These are phyloP conservation scores for fruit fly (Drosophila melanogaster) DNA, from an alignment of 1,140 invertebrate species.

Conservation along the genomic window DNA sequence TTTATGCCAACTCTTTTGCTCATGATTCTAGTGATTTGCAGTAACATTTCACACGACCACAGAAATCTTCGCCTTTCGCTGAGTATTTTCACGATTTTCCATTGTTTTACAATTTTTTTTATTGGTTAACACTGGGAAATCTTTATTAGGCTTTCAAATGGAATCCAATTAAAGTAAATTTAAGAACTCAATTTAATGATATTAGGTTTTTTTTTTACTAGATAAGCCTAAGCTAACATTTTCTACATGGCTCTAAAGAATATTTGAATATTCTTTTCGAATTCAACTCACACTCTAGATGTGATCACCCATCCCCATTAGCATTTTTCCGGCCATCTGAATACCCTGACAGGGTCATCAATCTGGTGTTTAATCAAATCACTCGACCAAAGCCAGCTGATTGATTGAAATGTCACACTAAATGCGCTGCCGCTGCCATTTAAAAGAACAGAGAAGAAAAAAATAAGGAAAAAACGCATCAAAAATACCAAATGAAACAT, in stretches of 20 bases:
- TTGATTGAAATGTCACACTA: slow-evolving; percentile 84
- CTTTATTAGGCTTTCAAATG: neutral
- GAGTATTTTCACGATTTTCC: neutral
- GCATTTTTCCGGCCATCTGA: slow-evolving; percentile 16
- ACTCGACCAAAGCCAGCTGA: slow-evolving; percentile 49
- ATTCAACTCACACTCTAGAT: neutral
- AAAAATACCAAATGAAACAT: slow-evolving; percentile 81
- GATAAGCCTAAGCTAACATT: neutral
- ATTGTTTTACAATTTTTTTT: slow-evolving; percentile 8
- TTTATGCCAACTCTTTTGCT: slow-evolving; percentile 57
- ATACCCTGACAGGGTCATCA: slow-evolving; percentile 39
- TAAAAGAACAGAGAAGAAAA: slow-evolving; percentile 39
- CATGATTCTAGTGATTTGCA: slow-evolving; percentile 63
- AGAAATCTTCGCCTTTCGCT: slow-evolving; percentile 14
- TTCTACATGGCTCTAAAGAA: neutral
- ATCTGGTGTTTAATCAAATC: slow-evolving; percentile 48
- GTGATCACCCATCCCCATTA: neutral
- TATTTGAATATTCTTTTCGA: neutral
- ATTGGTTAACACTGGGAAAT: slow-evolving; percentile 1
- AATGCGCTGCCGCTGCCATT: slow-evolving; percentile 50
- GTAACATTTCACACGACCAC: slow-evolving; percentile 30
- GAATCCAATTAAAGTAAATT: neutral
- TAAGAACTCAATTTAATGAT: too few species aligned
- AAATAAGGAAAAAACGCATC: slow-evolving; percentile 64
- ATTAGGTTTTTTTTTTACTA: too few species aligned